Base-by-base conservation (phyloP, 2,888 invertebrate species). In the Dorcus hopei region DNA sequence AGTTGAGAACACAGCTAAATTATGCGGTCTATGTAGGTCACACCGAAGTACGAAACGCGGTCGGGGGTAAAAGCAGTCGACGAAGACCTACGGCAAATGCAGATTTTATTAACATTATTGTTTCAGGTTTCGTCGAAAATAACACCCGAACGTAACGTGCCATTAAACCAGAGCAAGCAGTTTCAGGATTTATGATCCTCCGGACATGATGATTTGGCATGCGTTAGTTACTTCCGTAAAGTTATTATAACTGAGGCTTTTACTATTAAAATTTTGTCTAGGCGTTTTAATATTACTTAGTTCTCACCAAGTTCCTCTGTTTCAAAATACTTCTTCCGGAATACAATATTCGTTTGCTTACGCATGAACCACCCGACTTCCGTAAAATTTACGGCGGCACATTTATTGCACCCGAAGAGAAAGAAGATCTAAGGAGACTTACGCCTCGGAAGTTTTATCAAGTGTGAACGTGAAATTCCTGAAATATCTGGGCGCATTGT, bases 401-500 rank as follows among this genome's bases (percentile, higher is more conserved):
- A 33, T 33, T 33, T 33, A 33, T 33, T 33, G 26, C 26, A 33
- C 3, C 26, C 26, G 26, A 33, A 7, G 7, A 33, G 7, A 7
- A 33, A 33, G 26, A 33, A 33, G 26, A 33, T 33, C 26, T 33
- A 33, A 45, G 23, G 14, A 45, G 9, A 19, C 3, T 11, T 23
- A 19, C n/a, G 45, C 14, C 45, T 9, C 23, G 16, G 9, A 23
- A 49, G 42, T 42, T 55, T 55, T 55, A 55, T 55, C 49, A 55
- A 40, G 55, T 55, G 55, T 55, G 42, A 55, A 55, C 41, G 16
- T 38, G 9, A 49, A 51, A 43, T 51, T 23, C 51, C 42, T 45
- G 39, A 51, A 38, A 38, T 54, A 49, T 54, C 40, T 16, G n/a
- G 23, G n/a, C 7, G 42, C 51, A 50, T 56, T 56, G 56, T 56